Evolutionary conservation across 1,140 invertebrate species (phyloP).

Genomic region (Oryzaephilus surinamensis): DNA sequence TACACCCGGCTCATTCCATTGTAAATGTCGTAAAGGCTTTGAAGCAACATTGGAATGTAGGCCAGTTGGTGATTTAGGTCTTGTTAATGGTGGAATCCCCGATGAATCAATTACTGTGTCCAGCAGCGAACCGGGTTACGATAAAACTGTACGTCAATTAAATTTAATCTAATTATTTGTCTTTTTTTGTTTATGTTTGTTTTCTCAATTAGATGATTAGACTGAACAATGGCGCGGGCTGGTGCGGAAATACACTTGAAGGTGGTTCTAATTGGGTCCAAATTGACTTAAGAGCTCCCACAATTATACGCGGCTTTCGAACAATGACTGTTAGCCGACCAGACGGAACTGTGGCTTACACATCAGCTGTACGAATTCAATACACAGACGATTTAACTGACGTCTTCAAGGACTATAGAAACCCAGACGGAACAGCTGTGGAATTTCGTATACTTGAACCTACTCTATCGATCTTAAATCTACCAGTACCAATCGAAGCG

Average conservation of each 20-base stretch:
- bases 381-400: conserved; percentile 85
- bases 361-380: conserved; percentile 73
- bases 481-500: conserved; percentile 86
- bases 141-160: conserved; percentile 54
- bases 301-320: conserved; percentile 78
- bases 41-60: conserved; percentile 79
- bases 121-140: conserved; percentile 66
- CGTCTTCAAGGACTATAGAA: conserved; percentile 80
- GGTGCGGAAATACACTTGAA: conserved; percentile 79
- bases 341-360: conserved; percentile 73
- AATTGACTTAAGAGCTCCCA: conserved; percentile 82
- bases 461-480: conserved; percentile 76
- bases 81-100: conserved; percentile 80
- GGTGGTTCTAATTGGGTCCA: conserved; percentile 80
- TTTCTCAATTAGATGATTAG: conserved; percentile 72
- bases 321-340: conserved; percentile 73
- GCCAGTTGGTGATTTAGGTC: conserved; percentile 76
- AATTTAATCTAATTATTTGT: not conserved
- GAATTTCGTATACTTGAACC: conserved; percentile 82
- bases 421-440: conserved; percentile 83
- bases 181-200: too few species aligned
- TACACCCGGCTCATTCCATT: conserved; percentile 81
- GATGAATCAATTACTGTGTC: conserved; percentile 83
- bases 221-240: conserved; percentile 70
- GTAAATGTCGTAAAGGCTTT: conserved; percentile 79